Base-by-base conservation (phyloP, 2,888 invertebrate genomes). In the Poecilobothrus nobilitatus region DNA sequence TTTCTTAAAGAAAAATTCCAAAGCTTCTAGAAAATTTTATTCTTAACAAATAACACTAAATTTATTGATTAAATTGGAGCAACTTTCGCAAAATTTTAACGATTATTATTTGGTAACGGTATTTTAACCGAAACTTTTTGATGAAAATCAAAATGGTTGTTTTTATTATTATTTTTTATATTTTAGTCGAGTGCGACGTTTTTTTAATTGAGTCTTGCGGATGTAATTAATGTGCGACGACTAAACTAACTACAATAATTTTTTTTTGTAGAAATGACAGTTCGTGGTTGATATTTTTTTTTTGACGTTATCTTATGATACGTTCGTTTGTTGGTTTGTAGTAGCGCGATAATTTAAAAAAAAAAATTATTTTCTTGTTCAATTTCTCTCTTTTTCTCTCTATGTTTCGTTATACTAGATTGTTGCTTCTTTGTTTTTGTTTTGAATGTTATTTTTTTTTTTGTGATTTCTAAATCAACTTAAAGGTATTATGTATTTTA, bases 141-240 rank as follows among this genome's bases (percentile, higher is more conserved):
- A 4, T 27, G 27, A 53, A 53, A 18, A n/a, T 6, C 18, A 53
- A 53, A 53, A 53, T 41, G 9, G 9, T 41, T 41, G 41, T 41
- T 41, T 41, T 41, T 41, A 9, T 41, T 41, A 12, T 53, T 53
- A 18, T 18, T 53, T 53, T 53, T n/a, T 53, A n/a, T 9, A 2
- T 41, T 12, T 41, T 41, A 12, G 41, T 53, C n/a, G 6, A 53
- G 2, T 53, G 53, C 53, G 53, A 15, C n/a, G 15, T 53, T 18
- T 53, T 53, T 53, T 18, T 18, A 53, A 53, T 53, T 53, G 53
- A 53, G 53, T 53, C 53, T 53, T 53, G 53, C 53, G 53, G 53
- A 53, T 53, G 53, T 53, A 53, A 53, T 53, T 53, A 53, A 15
- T 53, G 1, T 53, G 53, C 53, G 53, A 53, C 53, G 53, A 53